Evolutionary conservation across 2,113 vertebrate genomes (phyloP).

Genomic region (Tragelaphus scriptus): DNA sequence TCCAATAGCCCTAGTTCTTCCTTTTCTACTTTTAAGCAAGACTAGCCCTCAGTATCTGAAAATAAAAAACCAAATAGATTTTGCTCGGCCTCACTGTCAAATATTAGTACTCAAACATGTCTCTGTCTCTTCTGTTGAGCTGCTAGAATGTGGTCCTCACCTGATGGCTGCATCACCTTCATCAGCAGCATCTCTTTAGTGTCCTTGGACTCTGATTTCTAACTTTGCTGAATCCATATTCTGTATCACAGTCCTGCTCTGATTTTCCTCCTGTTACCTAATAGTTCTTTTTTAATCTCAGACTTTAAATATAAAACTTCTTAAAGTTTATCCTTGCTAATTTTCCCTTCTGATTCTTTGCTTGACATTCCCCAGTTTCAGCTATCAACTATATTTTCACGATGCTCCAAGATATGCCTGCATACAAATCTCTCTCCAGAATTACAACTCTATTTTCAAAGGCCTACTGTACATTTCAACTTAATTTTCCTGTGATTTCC

Average conservation of each 20-base stretch:
- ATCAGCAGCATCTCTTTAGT: background rate
- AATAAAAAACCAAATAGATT: background rate
- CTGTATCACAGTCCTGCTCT: background rate
- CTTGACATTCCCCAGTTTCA: background rate
- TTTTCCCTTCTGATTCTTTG: background rate
- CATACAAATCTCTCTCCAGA: background rate
- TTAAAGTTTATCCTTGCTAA: background rate
- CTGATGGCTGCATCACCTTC: rapidly evolving
- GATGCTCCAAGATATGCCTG: background rate
- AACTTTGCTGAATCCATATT: background rate
- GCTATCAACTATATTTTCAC: background rate
- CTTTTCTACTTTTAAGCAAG: background rate
- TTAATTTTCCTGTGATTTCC: background rate
- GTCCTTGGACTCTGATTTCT: background rate
- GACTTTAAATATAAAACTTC: background rate
- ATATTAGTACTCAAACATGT: background rate
- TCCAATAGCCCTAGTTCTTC: no score
- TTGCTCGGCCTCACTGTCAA: background rate
- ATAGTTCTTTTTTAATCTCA: background rate
- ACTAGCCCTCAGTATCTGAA: background rate
- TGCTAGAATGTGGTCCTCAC: background rate
- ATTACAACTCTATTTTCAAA: background rate
- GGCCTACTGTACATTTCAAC: background rate
- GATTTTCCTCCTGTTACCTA: background rate
- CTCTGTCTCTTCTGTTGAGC: background rate